phyloP scores from a whole-genome alignment of 2,888 invertebrate genomes.

The Lithophane socia region DNA sequence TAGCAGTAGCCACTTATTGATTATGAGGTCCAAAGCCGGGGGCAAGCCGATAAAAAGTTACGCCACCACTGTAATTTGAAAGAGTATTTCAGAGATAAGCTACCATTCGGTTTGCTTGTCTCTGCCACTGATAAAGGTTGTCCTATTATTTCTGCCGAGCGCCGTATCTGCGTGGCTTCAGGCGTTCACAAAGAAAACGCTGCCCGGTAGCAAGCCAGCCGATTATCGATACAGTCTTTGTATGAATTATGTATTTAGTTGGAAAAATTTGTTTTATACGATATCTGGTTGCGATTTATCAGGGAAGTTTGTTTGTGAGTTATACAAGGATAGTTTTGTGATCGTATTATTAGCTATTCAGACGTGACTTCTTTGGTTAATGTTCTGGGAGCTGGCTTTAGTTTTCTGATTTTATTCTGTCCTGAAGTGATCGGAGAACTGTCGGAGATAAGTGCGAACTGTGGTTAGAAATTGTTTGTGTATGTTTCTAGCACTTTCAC shows the following conservation, averaged over 20 bases:
- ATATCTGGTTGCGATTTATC: conserved; percentile 66
- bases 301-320: conserved; percentile 65
- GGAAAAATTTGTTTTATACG: conserved; percentile 72
- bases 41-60: conserved; percentile 84
- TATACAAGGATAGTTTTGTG: conserved; percentile 53
- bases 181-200: conserved; percentile 73
- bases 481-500: neutral
- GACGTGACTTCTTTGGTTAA: conserved; percentile 61
- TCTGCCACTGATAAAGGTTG: conserved; percentile 82
- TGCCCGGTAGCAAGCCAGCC: conserved; percentile 64
- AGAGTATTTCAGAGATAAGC: conserved; percentile 80
- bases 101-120: conserved; percentile 77
- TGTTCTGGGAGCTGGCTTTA: conserved; percentile 33
- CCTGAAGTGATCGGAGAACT: conserved; percentile 9
- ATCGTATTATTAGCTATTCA: conserved; percentile 57
- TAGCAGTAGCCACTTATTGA: conserved; percentile 76
- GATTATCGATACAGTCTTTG: conserved; percentile 74
- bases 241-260: conserved; percentile 88
- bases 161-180: conserved; percentile 65
- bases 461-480: neutral
- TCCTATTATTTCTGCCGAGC: conserved; percentile 81
- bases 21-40: conserved; percentile 75
- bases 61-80: conserved; percentile 80
- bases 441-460: conserved; percentile 13
- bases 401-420: conserved; percentile 11